phyloP scores from a whole-genome alignment of 2,113 vertebrate genomes.

The Plecotus auritus region DNA sequence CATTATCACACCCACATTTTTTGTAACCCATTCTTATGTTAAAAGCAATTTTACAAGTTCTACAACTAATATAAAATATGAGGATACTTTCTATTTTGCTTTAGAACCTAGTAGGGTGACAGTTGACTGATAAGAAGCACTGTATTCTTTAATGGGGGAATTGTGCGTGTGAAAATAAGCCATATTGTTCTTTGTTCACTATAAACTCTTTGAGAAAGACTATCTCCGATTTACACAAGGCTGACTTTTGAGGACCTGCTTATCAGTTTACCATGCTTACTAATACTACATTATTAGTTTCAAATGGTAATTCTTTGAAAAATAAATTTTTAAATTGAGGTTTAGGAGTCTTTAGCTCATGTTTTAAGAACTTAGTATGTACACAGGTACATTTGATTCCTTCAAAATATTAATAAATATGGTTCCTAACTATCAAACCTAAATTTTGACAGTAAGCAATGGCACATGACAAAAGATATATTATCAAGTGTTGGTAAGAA shows the following conservation, averaged over 20 bases:
- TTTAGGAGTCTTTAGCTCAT: neutral
- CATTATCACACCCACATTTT: neutral
- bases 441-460: neutral
- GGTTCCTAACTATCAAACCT: neutral
- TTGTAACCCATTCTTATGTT: neutral
- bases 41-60: neutral
- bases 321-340: neutral
- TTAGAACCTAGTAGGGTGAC: neutral
- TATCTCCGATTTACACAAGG: neutral
- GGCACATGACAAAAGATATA: neutral
- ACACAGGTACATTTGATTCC: neutral
- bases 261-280: neutral
- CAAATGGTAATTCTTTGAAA: slow-evolving; percentile 17
- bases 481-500: neutral
- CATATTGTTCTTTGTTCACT: neutral
- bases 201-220: neutral
- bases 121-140: neutral
- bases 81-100: slow-evolving; percentile 10
- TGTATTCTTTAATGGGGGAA: neutral
- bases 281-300: neutral
- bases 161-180: neutral
- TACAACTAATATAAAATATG: neutral
- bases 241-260: neutral
- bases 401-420: slow-evolving; percentile 2
- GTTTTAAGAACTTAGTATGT: neutral